phyloP scores from a whole-genome alignment of 2,113 vertebrate genomes.

The Lophius piscatorius region DNA sequence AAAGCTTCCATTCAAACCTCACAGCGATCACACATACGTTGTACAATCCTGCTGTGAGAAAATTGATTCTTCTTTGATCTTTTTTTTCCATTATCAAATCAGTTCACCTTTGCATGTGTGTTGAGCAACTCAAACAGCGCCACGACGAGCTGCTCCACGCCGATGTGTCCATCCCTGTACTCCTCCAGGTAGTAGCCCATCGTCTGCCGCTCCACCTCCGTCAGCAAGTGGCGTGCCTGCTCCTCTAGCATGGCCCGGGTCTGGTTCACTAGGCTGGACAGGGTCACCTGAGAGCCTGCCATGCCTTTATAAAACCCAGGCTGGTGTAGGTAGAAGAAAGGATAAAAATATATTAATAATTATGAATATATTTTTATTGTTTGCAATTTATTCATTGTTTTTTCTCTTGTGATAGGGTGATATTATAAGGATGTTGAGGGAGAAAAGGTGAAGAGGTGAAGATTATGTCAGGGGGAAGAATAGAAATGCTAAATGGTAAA shows the following conservation, averaged over 20 bases:
- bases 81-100: neutral
- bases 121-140: conserved; percentile 95
- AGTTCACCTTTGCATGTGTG: conserved; percentile 91
- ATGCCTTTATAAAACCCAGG: conserved; percentile 90
- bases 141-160: conserved; percentile 90
- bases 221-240: conserved; percentile 91
- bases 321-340: conserved; percentile 65
- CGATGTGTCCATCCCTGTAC: conserved; percentile 89
- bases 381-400: neutral
- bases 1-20: conserved; percentile 16
- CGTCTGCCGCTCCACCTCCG: conserved; percentile 86
- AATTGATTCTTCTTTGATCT: neutral
- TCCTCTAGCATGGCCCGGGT: conserved; percentile 90
- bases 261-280: conserved; percentile 95
- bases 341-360: neutral
- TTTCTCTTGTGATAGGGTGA: too few species aligned
- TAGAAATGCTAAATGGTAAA: too few species aligned
- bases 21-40: conserved; percentile 10
- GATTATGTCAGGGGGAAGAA: too few species aligned
- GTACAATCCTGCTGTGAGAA: neutral
- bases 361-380: neutral
- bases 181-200: conserved; percentile 96
- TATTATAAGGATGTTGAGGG: too few species aligned
- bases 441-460: too few species aligned
- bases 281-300: conserved; percentile 93